Evolutionary conservation across 1,140 invertebrate genomes (phyloP).

Genomic region (Antheraea mylitta): DNA sequence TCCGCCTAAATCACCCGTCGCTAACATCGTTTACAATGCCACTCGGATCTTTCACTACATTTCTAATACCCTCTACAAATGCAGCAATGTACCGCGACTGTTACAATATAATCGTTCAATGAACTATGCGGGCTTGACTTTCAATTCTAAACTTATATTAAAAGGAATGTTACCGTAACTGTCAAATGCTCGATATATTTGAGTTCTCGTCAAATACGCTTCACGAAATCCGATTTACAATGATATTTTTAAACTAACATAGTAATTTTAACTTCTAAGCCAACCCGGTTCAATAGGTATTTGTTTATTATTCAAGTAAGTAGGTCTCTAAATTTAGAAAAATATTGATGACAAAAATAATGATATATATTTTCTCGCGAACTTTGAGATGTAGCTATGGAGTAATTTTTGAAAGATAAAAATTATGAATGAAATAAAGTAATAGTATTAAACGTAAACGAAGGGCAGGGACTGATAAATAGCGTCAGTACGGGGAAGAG

Average conservation of each 20-base stretch:
- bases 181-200: constrained; percentile 55
- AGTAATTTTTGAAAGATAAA: too few species aligned
- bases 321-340: too few species aligned
- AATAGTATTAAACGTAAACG: not conserved
- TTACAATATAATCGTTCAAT: constrained; percentile 19
- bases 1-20: constrained; percentile 24
- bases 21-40: constrained; percentile 42
- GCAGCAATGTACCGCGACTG: constrained; percentile 43
- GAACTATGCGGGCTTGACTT: constrained; percentile 25
- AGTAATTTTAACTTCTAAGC: too few species aligned
- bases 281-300: too few species aligned
- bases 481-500: constrained; percentile 8
- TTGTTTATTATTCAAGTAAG: too few species aligned
- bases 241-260: too few species aligned
- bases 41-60: constrained; percentile 21
- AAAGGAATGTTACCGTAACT: constrained; percentile 57
- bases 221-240: not conserved
- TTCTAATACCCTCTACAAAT: constrained; percentile 24
- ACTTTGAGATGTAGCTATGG: too few species aligned
- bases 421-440: too few species aligned
- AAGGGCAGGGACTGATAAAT: not conserved
- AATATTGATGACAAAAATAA: too few species aligned
- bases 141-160: constrained; percentile 47
- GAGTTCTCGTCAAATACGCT: constrained; percentile 49
- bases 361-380: too few species aligned